Conservation (phyloP, 2,888 invertebrate genomes). For the Hirtodrosophila alboralis region DNA sequence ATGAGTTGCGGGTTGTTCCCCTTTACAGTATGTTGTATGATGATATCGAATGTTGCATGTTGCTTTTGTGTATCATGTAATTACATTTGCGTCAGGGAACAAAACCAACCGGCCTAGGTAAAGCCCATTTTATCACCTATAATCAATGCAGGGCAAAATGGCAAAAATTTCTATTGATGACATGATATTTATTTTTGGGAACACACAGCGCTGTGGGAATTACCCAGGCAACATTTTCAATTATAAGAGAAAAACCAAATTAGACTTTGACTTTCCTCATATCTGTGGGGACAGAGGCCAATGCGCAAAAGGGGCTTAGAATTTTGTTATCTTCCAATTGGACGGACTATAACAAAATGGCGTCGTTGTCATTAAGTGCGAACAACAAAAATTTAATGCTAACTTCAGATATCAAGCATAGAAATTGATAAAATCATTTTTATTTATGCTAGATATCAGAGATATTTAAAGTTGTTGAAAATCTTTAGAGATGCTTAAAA, state of each 20-base stretch:
- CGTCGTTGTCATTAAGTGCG: conserved; percentile 33
- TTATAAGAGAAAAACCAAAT: conserved; percentile 61
- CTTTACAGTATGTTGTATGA: conserved; percentile 8
- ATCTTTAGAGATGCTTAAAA: too few relatives aligned
- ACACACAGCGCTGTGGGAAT: conserved; percentile 50
- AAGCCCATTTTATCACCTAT: conserved; percentile 53
- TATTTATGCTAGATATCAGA: too few relatives aligned
- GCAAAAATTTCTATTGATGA: conserved; percentile 59
- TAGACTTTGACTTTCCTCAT: conserved; percentile 71
- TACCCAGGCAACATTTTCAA: conserved; percentile 66
- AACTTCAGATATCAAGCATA: neutral
- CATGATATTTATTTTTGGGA: conserved; percentile 63
- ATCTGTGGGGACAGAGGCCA: conserved; percentile 42
- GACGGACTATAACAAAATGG: conserved; percentile 56
- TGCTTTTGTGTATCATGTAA: conserved; percentile 31
- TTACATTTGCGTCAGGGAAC: conserved; percentile 36
- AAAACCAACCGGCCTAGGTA: conserved; percentile 11
- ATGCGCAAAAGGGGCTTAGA: conserved; percentile 51
- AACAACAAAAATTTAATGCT: neutral
- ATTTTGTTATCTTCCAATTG: conserved; percentile 50
- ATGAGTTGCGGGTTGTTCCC: neutral
- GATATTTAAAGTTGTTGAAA: too few relatives aligned
- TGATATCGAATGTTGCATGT: conserved; percentile 8
- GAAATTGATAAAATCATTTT: too few relatives aligned
- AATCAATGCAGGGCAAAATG: conserved; percentile 48